phyloP scores from a whole-genome alignment of 2,888 invertebrate species.

The Pasiphila rectangulata region DNA sequence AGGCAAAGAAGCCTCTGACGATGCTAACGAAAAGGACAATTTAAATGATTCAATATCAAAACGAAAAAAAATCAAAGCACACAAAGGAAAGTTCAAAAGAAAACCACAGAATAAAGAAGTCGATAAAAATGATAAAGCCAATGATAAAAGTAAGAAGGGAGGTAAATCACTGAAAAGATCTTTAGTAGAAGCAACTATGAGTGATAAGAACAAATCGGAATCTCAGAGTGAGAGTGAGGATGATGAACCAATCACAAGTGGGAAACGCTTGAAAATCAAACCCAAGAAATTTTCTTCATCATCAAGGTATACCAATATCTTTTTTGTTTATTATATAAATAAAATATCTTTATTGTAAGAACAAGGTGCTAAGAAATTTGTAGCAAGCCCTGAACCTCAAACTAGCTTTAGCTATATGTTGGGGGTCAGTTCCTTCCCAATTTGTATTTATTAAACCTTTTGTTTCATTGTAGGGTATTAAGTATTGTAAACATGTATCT shows the following conservation, averaged over 20 bases:
- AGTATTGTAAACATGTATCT: too few relatives aligned
- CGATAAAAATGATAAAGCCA: constrained; percentile 45
- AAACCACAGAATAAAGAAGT: constrained; percentile 49
- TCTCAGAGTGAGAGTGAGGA: constrained; percentile 74
- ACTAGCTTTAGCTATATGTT: too few relatives aligned
- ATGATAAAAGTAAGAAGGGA: constrained; percentile 47
- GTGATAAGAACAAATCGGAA: constrained; percentile 71
- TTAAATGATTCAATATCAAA: constrained; percentile 51
- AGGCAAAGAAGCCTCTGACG: constrained; percentile 32
- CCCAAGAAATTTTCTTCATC: constrained; percentile 71
- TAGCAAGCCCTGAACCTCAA: too few relatives aligned
- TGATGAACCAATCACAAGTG: constrained; percentile 62
- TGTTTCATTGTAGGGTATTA: too few relatives aligned
- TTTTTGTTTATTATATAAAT: background rate
- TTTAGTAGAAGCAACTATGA: constrained; percentile 56
- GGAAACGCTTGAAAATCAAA: constrained; percentile 73
- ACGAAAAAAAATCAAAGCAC: constrained; percentile 70
- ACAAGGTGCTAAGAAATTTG: too few relatives aligned
- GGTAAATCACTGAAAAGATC: constrained; percentile 66
- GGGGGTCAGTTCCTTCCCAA: too few relatives aligned
- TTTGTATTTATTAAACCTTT: too few relatives aligned
- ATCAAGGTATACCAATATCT: constrained; percentile 44
- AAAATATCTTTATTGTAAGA: too few relatives aligned
- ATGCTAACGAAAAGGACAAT: constrained; percentile 48
- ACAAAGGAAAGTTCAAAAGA: constrained; percentile 68